These are phyloP conservation scores for Leucopsar rothschildi DNA, from an alignment of 2,113 vertebrate species.

Conservation along the genomic window DNA sequence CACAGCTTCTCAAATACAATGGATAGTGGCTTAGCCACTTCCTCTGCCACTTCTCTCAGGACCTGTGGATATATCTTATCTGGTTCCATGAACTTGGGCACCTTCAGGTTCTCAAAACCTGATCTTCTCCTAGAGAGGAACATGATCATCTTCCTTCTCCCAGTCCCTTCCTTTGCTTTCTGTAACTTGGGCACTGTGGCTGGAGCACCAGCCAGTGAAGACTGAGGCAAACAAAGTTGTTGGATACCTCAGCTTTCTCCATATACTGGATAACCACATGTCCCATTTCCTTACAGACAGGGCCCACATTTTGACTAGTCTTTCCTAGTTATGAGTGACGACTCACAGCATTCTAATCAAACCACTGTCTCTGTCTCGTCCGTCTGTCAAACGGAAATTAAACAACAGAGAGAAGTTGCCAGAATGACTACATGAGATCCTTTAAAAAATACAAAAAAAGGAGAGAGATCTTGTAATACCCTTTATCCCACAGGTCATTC, in stretches of 20 bases:
- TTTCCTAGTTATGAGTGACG: background rate
- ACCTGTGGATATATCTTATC: background rate
- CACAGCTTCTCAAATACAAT: background rate
- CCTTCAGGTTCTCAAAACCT: background rate
- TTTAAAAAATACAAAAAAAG: background rate
- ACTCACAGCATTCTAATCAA: constrained; percentile 34
- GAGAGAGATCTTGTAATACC: background rate
- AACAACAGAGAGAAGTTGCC: background rate
- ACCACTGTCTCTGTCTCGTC: background rate
- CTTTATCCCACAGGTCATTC: background rate
- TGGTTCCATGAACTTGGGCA: background rate
- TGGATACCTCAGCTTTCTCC: background rate
- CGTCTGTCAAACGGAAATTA: constrained; percentile 28
- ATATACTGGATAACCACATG: background rate
- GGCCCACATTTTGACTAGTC: background rate
- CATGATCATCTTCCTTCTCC: background rate
- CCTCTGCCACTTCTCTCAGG: background rate
- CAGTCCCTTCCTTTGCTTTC: background rate
- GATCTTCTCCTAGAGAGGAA: background rate
- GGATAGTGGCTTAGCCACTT: background rate
- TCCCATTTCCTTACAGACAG: background rate
- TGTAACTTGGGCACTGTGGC: background rate
- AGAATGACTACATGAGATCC: background rate
- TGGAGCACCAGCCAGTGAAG: background rate
- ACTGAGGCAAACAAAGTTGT: background rate